phyloP scores from a whole-genome alignment of 2,113 vertebrate genomes.

The Cyprinodon brontotheroides region DNA sequence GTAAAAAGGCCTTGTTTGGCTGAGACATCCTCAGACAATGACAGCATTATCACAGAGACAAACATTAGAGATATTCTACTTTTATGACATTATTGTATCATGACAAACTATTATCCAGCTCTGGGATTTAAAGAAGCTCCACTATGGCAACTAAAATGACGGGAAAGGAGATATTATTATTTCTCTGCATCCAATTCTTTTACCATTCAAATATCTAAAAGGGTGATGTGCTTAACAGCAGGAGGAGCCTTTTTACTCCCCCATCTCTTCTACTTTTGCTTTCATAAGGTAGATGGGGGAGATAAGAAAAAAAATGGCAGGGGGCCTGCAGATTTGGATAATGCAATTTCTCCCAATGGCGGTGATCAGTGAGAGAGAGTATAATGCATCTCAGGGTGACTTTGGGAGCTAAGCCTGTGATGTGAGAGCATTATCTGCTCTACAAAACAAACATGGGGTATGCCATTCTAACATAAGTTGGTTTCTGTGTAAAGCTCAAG shows the following conservation, averaged over 20 bases:
- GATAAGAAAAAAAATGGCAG: conserved; percentile 36
- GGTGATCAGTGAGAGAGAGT: conserved; percentile 66
- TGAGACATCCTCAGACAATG: conserved; percentile 21
- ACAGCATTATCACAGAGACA: conserved; percentile 27
- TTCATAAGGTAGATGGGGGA: conserved; percentile 61
- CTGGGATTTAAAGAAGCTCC: conserved; percentile 39
- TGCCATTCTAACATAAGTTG: conserved; percentile 22
- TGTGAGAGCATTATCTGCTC: conserved; percentile 56
- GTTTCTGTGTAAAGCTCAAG: conserved; percentile 15
- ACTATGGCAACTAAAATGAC: conserved; percentile 50
- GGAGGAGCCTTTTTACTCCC: conserved; percentile 55
- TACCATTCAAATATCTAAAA: conserved; percentile 54
- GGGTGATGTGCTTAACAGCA: conserved; percentile 66
- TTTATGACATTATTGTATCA: conserved; percentile 69
- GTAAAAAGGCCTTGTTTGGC: conserved; percentile 43
- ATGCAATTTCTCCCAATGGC: conserved; percentile 66
- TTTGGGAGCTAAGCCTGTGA: conserved; percentile 69
- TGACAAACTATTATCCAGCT: conserved; percentile 49
- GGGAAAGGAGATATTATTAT: conserved; percentile 56
- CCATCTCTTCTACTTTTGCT: conserved; percentile 42
- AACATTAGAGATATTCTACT: conserved; percentile 39
- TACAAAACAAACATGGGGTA: conserved; percentile 53
- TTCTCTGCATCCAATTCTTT: conserved; percentile 48
- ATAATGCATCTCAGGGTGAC: conserved; percentile 61
- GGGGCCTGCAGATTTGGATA: conserved; percentile 58